Base-by-base conservation (phyloP, 2,797 vertebrate species). In the Cacajao melanocephalus region DNA sequence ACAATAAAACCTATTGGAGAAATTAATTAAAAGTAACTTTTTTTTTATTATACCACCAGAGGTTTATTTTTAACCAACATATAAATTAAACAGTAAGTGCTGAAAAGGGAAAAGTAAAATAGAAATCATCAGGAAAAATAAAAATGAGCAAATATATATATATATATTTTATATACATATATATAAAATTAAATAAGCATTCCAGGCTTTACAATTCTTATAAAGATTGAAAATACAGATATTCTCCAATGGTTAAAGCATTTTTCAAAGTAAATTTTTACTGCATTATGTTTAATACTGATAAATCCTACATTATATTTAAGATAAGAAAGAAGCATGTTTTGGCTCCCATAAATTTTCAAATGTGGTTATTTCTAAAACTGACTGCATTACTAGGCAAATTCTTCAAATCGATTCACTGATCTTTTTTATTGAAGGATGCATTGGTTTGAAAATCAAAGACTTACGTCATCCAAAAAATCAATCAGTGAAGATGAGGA, bases 381-480 rank as follows among this genome's bases (percentile, higher is more conserved):
- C 96, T 98, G 98, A 98, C 98, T 99, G 97, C 96, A 98, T 98
- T 98, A 98, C 96, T 96, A 96, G 79, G 55, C 72, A 95, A 98
- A 96, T 97, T 98, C 90, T 97, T 96, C 97, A 98, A 96, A 98
- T 97, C 93, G 98, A 98, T 96, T 96, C 98, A 98, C 72, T 98
- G 75, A 97, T 98, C 83, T 98, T 91, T 98, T 92, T 94, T 97
- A 98, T 24, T 93, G 95, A 98, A 96, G 96, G 94, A 97, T 98
- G 98, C 98, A 98, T 98, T 98, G 97, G 93, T 98, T 98, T 98
- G 98, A 98, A 98, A 98, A 96, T 98, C 98, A 98, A 97, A 98
- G 98, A 99, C 99, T 99, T 99, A 99, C 99, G 98, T 99, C 99
- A 99, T 99, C 99, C 99, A 99, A 99, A 99, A 99, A 99, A 99